Evolutionary conservation across 2,797 vertebrate genomes (phyloP), one percentile per base, ranked within the genome.

Genomic region (Cynopterus sphinx): DNA sequence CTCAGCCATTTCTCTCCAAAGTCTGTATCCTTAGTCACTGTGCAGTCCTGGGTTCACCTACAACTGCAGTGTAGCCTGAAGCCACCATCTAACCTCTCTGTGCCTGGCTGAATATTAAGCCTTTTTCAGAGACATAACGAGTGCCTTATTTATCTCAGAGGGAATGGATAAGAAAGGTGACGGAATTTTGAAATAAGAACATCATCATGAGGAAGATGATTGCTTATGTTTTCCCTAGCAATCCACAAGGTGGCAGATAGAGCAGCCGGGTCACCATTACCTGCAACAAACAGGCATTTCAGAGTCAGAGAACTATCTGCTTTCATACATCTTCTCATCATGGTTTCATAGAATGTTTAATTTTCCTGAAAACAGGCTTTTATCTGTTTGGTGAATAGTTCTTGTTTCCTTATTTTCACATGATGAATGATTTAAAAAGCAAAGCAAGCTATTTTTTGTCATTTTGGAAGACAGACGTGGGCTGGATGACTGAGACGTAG

Each of bases 281-380:
- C 24, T 95, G 55, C 51, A 90, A 82, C 36, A 90, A 86, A 94
- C 3, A 86, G 26, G 78, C 55, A 39, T 91, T 82, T 96, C 49
- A 86, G 28, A 83, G 17, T 31, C 67, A 77, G 87, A 68, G 61
- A 86, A 55, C 33, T 85, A 4, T 19, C 15, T 51, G 59, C 26
- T 87, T 91, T 95, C 49, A 85, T n/a, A 91, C 39, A 85, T 49
- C 21, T 21, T 85, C 21, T 31, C 33, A 46, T 68, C 86, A 93
- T 57, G 53, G 57, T 93, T 89, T 93, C 78, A 83, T 85, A 91
- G 90, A 57, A 55, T 95, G 68, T 90, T 94, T 74, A 93, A 73
- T 96, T 93, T 95, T 86, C 59, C 59, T 86, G 59, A 53, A 91
- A 97, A 78, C 74, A 12, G 28, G 21, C 26, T 83, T 78, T 77